These are phyloP conservation scores for Notamacropus eugenii DNA, from an alignment of 2,797 vertebrate species.

Conservation along the genomic window DNA sequence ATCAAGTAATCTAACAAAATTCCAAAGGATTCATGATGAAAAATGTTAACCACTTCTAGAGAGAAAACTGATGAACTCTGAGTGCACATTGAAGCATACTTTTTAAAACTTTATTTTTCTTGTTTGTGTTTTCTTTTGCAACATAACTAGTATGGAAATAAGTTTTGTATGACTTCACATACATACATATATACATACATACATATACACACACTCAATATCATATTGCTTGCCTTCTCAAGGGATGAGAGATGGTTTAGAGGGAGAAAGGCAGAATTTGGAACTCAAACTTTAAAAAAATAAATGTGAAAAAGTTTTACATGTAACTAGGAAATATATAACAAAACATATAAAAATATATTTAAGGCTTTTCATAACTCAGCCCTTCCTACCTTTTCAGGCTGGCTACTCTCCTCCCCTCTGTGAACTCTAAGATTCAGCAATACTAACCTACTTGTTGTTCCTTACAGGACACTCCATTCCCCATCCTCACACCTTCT, in stretches of 20 bases:
- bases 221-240: too few relatives aligned
- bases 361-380: not conserved
- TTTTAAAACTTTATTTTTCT: not conserved
- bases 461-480: not conserved
- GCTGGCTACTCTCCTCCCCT: too few relatives aligned
- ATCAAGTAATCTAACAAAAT: not conserved
- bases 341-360: too few relatives aligned
- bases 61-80: not conserved
- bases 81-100: not conserved
- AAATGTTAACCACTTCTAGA: not conserved
- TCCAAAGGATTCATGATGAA: not conserved
- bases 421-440: not conserved
- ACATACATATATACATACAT: too few relatives aligned
- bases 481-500: not conserved
- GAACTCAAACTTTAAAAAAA: too few relatives aligned
- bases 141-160: not conserved
- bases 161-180: too few relatives aligned
- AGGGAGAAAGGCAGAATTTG: too few relatives aligned
- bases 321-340: too few relatives aligned
- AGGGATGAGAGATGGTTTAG: too few relatives aligned
- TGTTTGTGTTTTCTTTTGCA: not conserved
- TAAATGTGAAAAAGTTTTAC: too few relatives aligned
- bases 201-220: too few relatives aligned
- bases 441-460: not conserved
- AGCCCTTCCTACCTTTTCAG: not conserved